These are phyloP conservation scores for Himalopsyche anomala DNA, from an alignment of 2,888 invertebrate species.

Conservation along the genomic window DNA sequence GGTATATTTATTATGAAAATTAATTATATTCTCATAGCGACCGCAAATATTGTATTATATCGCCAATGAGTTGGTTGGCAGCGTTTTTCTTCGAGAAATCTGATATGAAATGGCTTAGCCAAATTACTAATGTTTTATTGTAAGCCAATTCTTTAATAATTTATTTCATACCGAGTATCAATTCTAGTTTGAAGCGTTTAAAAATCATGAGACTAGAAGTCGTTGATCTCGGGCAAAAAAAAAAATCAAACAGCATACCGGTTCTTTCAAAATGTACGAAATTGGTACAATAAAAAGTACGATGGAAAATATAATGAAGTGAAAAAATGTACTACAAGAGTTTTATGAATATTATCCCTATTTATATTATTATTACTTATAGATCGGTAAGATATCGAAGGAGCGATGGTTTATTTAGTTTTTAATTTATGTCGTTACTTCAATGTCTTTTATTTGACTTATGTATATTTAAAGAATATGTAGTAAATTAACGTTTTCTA, in stretches of 20 bases:
- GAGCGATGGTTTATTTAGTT: no score
- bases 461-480: no score
- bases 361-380: no score
- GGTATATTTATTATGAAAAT: neutral
- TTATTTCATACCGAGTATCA: no score
- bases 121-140: no score
- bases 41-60: neutral
- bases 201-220: neutral
- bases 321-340: neutral
- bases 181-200: neutral
- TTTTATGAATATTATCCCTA: neutral
- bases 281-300: neutral
- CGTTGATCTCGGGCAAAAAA: neutral
- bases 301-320: neutral
- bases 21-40: neutral
- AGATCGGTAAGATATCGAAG: no score
- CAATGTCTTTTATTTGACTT: no score
- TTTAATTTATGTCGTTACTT: no score
- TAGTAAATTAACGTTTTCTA: no score
- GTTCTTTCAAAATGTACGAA: conserved; percentile 17
- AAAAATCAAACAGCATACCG: neutral
- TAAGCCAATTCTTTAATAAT: no score
- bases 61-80: neutral
- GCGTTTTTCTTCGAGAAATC: neutral
- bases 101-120: neutral